A percentile compares a stretch with the other conserved stretches of the same genome.
Conservation (phyloP, 2,888 invertebrate genomes). For the Agrotis clavis region DNA sequence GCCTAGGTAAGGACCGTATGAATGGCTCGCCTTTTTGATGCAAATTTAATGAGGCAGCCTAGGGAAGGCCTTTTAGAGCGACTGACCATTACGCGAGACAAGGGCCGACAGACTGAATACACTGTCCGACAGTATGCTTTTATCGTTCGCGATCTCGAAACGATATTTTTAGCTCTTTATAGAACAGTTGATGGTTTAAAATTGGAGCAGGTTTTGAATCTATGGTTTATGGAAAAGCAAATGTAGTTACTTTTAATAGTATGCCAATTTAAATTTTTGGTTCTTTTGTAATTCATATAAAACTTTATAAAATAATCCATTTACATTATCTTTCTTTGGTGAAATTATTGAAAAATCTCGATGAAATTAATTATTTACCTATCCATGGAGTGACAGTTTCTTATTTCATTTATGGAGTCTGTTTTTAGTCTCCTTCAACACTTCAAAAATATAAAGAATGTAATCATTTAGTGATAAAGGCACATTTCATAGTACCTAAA, state of each 20-base stretch:
- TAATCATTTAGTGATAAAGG: no score
- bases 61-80: constrained; percentile 77
- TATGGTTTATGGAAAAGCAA: not conserved
- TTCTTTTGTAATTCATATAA: no score
- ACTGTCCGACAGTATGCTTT: constrained; percentile 73
- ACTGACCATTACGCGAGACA: constrained; percentile 86
- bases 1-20: constrained; percentile 75
- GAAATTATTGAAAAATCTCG: not conserved
- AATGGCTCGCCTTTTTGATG: constrained; percentile 82
- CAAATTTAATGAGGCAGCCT: constrained; percentile 85
- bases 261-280: no score
- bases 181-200: constrained; percentile 24
- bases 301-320: no score
- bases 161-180: constrained; percentile 49
- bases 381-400: no score
- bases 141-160: constrained; percentile 56
- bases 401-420: no score
- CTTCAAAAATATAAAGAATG: no score
- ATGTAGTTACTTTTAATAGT: no score
- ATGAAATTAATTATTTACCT: not conserved
- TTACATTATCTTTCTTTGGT: not conserved
- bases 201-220: constrained; percentile 6
- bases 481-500: no score
- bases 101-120: constrained; percentile 78
- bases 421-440: no score